phyloP scores from a whole-genome alignment of 2,888 invertebrate species.

The Microctonus aethiopoides region DNA sequence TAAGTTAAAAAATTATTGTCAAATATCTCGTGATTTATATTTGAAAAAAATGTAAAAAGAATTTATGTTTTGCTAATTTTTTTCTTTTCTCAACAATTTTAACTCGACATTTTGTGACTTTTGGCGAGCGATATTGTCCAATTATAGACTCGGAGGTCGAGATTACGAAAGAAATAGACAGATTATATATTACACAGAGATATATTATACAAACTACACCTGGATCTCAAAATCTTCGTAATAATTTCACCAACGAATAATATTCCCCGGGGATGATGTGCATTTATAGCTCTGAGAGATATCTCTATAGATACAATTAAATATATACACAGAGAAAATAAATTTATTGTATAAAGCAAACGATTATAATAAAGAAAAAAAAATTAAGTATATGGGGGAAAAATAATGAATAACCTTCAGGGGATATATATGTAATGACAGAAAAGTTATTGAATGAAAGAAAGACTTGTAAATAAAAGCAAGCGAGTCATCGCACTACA shows the following conservation, averaged over 20 bases:
- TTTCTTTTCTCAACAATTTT: constrained; percentile 5
- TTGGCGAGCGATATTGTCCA: constrained; percentile 46
- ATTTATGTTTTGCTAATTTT: neutral
- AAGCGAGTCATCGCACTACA: constrained; percentile 19
- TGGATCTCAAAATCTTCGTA: constrained; percentile 15
- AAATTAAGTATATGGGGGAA: neutral
- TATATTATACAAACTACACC: constrained; percentile 4
- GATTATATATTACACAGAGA: neutral
- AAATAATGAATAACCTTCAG: constrained; percentile 8
- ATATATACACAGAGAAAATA: neutral
- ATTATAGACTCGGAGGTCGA: constrained; percentile 39
- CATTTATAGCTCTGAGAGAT: neutral
- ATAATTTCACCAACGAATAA: constrained; percentile 8
- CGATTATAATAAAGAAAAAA: neutral
- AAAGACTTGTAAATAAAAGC: constrained; percentile 5
- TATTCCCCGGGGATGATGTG: neutral
- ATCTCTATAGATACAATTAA: neutral
- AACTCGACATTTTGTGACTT: constrained; percentile 12
- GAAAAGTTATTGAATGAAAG: constrained; percentile 11
- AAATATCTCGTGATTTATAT: neutral
- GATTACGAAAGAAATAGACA: constrained; percentile 29
- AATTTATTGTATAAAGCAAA: neutral
- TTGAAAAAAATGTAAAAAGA: neutral
- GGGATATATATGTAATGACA: constrained; percentile 15
- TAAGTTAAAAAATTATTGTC: neutral